Percentiles rank a stretch among this genome's conserved stretches.
phyloP scores from a whole-genome alignment of 2,797 vertebrate genomes.

The Mastacembelus armatus region DNA sequence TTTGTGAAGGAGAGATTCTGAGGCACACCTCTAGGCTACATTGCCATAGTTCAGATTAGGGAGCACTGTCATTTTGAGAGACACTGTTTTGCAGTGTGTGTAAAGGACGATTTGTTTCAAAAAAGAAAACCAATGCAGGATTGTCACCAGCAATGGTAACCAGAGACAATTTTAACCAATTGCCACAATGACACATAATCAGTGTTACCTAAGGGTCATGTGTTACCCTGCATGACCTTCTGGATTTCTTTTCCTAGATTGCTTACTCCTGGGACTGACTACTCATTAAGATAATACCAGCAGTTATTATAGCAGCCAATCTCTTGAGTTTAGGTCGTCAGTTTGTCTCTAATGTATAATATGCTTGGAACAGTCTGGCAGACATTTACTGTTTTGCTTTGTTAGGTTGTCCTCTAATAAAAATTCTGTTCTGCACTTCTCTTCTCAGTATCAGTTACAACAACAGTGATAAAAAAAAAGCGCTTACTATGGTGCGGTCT shows the following conservation, averaged over 20 bases:
- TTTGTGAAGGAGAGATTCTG: no score
- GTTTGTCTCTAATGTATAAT: constrained; percentile 13
- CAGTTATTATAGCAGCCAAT: constrained; percentile 19
- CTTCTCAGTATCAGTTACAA: not conserved
- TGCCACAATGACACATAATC: constrained; percentile 21
- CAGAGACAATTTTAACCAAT: constrained; percentile 24
- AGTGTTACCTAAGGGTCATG: constrained; percentile 6
- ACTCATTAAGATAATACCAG: constrained; percentile 41
- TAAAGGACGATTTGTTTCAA: no score
- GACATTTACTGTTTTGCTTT: constrained; percentile 13
- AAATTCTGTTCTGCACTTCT: constrained; percentile 5
- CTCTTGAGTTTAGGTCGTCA: constrained; percentile 8
- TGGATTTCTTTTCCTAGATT: constrained; percentile 20
- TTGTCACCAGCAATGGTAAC: constrained; percentile 1
- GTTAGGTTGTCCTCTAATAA: not conserved
- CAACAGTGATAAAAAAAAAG: constrained; percentile 4
- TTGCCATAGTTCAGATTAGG: no score
- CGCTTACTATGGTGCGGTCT: constrained; percentile 99
- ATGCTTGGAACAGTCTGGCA: constrained; percentile 6
- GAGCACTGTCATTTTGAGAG: no score
- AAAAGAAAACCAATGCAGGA: no score
- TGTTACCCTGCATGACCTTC: constrained; percentile 12
- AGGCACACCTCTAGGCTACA: no score
- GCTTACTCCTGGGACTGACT: constrained; percentile 26
- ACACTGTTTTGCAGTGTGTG: no score